Conservation (phyloP, 1,140 invertebrate genomes). For the Medauroidea extradentata region DNA sequence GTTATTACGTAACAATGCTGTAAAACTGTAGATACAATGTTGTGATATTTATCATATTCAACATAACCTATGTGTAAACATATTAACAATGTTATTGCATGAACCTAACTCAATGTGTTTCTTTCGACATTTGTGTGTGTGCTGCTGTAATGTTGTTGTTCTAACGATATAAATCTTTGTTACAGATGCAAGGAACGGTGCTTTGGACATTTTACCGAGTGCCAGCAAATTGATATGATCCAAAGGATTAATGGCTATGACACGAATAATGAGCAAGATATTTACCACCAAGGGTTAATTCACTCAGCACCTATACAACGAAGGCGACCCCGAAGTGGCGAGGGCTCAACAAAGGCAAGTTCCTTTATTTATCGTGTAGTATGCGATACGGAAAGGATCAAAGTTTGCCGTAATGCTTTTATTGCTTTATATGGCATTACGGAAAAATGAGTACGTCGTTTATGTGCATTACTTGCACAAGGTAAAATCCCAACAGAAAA, state of each 20-base stretch:
- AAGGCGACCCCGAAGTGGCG: not conserved
- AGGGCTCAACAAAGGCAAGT: not conserved
- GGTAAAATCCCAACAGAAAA: not conserved
- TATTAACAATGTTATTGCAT: too few relatives aligned
- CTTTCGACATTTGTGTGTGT: too few relatives aligned
- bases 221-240: not conserved
- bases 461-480: not conserved
- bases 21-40: too few relatives aligned
- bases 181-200: constrained; percentile 1
- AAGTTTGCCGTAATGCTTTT: not conserved
- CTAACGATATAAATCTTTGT: not conserved
- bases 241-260: not conserved
- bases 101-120: too few relatives aligned
- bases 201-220: not conserved
- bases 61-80: too few relatives aligned
- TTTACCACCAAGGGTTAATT: not conserved
- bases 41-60: too few relatives aligned
- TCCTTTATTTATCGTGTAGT: not conserved
- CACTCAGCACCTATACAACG: not conserved
- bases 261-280: constrained; percentile 1
- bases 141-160: not conserved
- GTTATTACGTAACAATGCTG: too few relatives aligned
- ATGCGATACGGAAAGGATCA: not conserved
- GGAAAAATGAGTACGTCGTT: not conserved
- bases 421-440: not conserved